These are phyloP conservation scores for Diabrotica virgifera DNA, from an alignment of 1,140 invertebrate species.

Conservation along the genomic window DNA sequence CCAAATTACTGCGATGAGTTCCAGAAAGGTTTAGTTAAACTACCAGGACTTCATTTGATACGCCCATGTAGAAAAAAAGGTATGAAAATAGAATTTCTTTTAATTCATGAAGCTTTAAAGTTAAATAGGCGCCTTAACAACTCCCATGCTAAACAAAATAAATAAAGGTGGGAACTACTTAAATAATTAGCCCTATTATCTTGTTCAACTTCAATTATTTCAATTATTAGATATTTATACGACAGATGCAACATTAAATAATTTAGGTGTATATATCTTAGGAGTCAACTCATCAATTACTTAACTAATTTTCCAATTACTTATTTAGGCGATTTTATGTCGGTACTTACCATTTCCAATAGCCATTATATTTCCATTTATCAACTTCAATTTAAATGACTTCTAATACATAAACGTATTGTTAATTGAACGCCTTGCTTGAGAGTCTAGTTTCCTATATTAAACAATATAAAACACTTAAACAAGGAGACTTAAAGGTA, in stretches of 20 bases:
- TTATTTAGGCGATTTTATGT: background rate
- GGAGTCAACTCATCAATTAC: background rate
- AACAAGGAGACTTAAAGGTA: too few species aligned
- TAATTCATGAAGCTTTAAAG: background rate
- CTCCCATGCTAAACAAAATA: background rate
- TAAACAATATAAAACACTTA: too few species aligned
- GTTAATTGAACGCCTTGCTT: too few species aligned
- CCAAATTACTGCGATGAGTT: too few species aligned
- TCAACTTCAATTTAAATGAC: background rate
- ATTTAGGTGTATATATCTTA: background rate
- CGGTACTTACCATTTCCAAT: too few species aligned
- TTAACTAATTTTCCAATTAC: background rate
- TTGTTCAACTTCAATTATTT: conserved; percentile 1
- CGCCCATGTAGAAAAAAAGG: too few species aligned
- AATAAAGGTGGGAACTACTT: background rate
- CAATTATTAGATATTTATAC: background rate
- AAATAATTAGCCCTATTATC: conserved; percentile 1
- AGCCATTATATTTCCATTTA: too few species aligned
- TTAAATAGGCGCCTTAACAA: background rate
- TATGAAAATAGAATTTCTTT: background rate
- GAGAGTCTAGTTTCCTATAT: too few species aligned
- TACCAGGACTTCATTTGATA: too few species aligned
- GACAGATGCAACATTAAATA: conserved; percentile 2
- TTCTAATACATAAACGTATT: background rate
- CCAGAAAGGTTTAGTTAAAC: too few species aligned